A percentile compares a stretch with the other conserved stretches of the same genome.
These are phyloP conservation scores for Garrulus glandarius DNA, from an alignment of 2,797 vertebrate species.

Conservation along the genomic window DNA sequence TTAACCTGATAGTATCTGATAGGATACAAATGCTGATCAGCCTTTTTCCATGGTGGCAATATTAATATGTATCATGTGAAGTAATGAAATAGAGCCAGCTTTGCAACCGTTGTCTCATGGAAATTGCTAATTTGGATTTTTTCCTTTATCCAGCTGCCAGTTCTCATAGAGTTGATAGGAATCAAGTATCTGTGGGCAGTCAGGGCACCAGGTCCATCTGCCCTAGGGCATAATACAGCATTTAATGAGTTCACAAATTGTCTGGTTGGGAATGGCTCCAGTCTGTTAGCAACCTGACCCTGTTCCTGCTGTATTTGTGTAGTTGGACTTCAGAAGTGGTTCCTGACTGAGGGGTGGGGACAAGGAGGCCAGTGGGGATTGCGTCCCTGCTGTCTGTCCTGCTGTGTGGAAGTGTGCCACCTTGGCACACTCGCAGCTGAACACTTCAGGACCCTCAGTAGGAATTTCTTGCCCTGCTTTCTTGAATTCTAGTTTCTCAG, in stretches of 20 bases:
- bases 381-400: not conserved
- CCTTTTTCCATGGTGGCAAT: not conserved
- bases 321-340: not conserved
- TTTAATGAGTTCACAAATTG: rapidly evolving
- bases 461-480: not conserved
- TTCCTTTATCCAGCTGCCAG: not conserved
- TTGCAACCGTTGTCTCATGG: not conserved
- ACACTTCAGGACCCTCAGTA: not conserved
- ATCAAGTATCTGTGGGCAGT: not conserved
- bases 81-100: not conserved
- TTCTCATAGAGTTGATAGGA: not conserved
- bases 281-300: not conserved
- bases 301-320: not conserved
- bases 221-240: not conserved
- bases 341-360: not conserved
- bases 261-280: not conserved
- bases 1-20: not conserved
- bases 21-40: not conserved
- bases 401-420: not conserved
- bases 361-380: not conserved
- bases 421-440: not conserved
- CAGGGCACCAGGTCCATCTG: not conserved
- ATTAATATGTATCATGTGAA: not conserved
- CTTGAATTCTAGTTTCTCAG: not conserved
- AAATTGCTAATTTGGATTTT: not conserved